phyloP scores from a whole-genome alignment of 2,888 invertebrate species.

The Tortricodes alternella region DNA sequence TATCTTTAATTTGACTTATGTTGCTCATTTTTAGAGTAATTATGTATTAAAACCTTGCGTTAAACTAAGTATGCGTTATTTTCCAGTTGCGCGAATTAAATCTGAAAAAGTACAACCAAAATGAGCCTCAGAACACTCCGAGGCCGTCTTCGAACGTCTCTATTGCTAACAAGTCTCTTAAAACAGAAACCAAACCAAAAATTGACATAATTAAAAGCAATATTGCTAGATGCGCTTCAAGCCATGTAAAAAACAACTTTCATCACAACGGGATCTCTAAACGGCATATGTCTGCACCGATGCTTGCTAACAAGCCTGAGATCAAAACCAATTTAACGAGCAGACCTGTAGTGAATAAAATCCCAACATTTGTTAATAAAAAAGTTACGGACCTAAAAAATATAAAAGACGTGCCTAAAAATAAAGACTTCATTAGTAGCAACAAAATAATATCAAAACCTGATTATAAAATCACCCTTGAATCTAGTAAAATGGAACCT shows the following conservation, averaged over 20 bases:
- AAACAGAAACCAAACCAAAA: constrained; percentile 35
- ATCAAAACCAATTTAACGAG: neutral
- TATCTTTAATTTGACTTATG: neutral
- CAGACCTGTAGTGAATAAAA: neutral
- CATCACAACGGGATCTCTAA: constrained; percentile 43
- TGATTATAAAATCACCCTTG: constrained; percentile 32
- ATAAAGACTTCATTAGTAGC: constrained; percentile 13
- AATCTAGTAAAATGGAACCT: constrained; percentile 12
- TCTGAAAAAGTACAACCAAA: constrained; percentile 60
- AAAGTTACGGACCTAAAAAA: neutral
- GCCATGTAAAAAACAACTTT: constrained; percentile 39
- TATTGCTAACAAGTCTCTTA: neutral
- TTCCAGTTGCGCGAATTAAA: constrained; percentile 67
- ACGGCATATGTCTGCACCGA: constrained; percentile 43
- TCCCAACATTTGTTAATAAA: neutral
- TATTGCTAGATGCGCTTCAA: constrained; percentile 20
- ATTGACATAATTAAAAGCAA: constrained; percentile 33
- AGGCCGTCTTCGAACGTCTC: constrained; percentile 6
- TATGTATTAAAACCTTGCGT: neutral
- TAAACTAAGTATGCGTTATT: constrained; percentile 1
- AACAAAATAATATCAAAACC: constrained; percentile 23
- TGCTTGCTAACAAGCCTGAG: constrained; percentile 29
- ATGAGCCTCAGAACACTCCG: constrained; percentile 10
- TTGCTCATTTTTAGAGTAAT: neutral
- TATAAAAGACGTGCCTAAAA: neutral